Conservation (phyloP, 1,140 invertebrate species). For the Bemisia tabaci region DNA sequence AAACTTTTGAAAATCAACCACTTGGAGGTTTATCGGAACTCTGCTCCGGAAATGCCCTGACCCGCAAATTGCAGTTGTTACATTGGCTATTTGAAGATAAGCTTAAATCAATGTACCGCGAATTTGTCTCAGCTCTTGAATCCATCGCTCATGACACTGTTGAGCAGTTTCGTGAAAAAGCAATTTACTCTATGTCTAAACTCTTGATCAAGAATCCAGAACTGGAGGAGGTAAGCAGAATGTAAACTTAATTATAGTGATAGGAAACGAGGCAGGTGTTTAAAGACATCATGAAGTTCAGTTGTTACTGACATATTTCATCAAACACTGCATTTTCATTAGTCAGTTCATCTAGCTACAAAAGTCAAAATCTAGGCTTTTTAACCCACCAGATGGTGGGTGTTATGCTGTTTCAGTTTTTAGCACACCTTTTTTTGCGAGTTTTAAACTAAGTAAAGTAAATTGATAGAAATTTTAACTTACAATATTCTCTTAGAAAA, state of each 20-base stretch:
- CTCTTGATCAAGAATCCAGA: conserved; percentile 72
- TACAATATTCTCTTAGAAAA: too few relatives aligned
- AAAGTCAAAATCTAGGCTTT: too few relatives aligned
- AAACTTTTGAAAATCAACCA: conserved; percentile 54
- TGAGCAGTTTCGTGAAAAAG: conserved; percentile 68
- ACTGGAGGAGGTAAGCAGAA: conserved; percentile 57
- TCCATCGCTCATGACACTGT: conserved; percentile 49
- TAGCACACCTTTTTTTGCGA: too few relatives aligned
- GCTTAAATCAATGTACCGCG: conserved; percentile 60
- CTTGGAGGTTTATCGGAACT: conserved; percentile 24
- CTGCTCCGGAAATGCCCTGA: conserved; percentile 27
- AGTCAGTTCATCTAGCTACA: too few relatives aligned
- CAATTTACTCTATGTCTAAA: conserved; percentile 60
- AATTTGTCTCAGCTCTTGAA: conserved; percentile 50
- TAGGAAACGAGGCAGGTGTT: not conserved
- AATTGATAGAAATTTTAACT: too few relatives aligned
- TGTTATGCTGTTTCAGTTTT: too few relatives aligned
- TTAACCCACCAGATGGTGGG: too few relatives aligned
- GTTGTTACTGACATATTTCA: too few relatives aligned
- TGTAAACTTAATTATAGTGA: not conserved
- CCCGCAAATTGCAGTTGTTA: conserved; percentile 35
- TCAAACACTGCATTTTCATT: too few relatives aligned
- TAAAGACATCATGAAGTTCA: not conserved
- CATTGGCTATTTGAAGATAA: conserved; percentile 70
- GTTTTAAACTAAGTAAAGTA: too few relatives aligned